Evolutionary conservation across 2,113 vertebrate species (phyloP).

Genomic region (Lepidothrix coronata): DNA sequence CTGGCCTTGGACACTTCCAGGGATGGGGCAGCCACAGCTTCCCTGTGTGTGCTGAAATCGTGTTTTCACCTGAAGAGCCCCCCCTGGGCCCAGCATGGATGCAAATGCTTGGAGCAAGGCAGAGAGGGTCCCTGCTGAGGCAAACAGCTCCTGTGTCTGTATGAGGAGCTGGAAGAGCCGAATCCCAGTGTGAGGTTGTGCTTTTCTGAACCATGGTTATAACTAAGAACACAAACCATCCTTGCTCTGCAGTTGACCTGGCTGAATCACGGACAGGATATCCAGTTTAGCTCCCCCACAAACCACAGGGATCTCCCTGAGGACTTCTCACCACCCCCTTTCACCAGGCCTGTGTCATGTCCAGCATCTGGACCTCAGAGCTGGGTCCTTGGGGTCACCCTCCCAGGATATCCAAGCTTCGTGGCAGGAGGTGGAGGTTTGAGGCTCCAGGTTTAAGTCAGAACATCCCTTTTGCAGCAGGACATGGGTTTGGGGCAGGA

Average conservation of each 20-base stretch:
- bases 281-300: slow-evolving; percentile 45
- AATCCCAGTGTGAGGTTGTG: not conserved
- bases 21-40: not conserved
- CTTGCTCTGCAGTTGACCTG: slow-evolving; percentile 23
- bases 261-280: slow-evolving; percentile 16
- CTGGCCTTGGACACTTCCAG: not conserved
- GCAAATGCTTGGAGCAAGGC: not conserved
- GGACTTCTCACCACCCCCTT: not conserved
- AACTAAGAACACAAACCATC: not conserved
- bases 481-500: not conserved
- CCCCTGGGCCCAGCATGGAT: not conserved
- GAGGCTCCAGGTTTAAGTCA: not conserved
- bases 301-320: slow-evolving; percentile 18
- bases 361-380: not conserved
- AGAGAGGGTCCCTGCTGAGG: not conserved
- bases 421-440: not conserved
- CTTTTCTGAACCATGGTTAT: not conserved
- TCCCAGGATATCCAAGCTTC: not conserved
- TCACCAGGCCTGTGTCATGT: not conserved
- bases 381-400: accelerated
- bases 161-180: not conserved
- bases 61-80: not conserved
- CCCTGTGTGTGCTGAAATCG: not conserved
- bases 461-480: not conserved
- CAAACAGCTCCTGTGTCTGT: accelerated